Evolutionary conservation across 2,113 vertebrate species (phyloP), one percentile per base, ranked within the genome.

Genomic region (Corythaixoides concolor): DNA sequence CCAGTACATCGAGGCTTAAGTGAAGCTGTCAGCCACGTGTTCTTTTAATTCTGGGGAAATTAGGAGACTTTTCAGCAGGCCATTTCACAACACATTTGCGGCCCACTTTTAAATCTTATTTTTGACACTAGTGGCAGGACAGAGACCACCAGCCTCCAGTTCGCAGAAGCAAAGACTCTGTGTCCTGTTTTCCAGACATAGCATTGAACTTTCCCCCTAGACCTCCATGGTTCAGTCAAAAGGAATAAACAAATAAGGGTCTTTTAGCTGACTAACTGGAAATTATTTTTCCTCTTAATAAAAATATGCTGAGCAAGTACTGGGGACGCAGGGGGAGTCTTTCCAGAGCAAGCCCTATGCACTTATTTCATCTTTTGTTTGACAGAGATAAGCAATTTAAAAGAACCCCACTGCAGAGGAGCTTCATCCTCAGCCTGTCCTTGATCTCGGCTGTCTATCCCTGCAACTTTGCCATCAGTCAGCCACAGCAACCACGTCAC

Each of bases 201-300:
- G 28, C 56, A 68, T 0, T 89, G 84, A 98, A 96, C 91, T 92
- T 72, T 89, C 60, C 72, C 83, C 45, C 53, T 59, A 32, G 56
- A 92, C 32, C 24, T 64, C 66, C 45, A 30, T 13, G n/a, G 27
- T 67, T 53, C 45, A 74, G 82, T 82, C 88, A 89, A 91, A 79
- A 37, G 27, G 60, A 94, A 77, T 86, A 95, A 96, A 95, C 69
- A 95, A 78, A 79, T 35, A 85, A n/a, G 6, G 45, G 79, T 22
- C 35, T 88, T 96, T 82, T 41, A 95, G 91, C 70, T 92, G 85
- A 95, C 93, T 94, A 86, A 88, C 86, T 86, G 52, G 89, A 84
- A 97, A 96, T 39, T 91, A 89, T 95, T 95, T 35, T 92, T 89
- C 60, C 84, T 69, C 49, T 85, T 94, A 88, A 87, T 83, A 94